Percentiles rank a stretch among this genome's conserved stretches.
phyloP scores from a whole-genome alignment of 2,888 invertebrate species.

The Drepanosiphum platanoidis region DNA sequence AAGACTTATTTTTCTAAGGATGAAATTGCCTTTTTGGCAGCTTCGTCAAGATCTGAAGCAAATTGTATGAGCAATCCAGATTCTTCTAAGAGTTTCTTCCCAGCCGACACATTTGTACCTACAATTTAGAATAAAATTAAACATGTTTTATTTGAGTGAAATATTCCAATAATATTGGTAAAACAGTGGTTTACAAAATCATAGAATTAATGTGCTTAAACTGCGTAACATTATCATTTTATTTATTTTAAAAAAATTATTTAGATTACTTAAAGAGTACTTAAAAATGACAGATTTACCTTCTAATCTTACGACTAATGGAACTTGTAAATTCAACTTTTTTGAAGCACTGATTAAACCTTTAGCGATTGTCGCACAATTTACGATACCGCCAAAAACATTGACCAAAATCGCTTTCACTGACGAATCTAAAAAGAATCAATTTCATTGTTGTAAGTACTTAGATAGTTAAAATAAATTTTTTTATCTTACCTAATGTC shows the following conservation, averaged over 20 bases:
- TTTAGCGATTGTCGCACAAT: constrained; percentile 94
- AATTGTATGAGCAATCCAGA: constrained; percentile 86
- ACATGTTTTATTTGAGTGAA: not conserved
- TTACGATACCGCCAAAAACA: constrained; percentile 99
- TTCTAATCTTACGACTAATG: constrained; percentile 93
- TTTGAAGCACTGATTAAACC: constrained; percentile 63
- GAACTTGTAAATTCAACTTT: constrained; percentile 70
- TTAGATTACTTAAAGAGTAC: constrained; percentile 19
- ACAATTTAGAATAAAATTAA: constrained; percentile 59
- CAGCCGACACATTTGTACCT: constrained; percentile 87
- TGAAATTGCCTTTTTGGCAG: constrained; percentile 85
- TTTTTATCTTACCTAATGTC: constrained; percentile 74
- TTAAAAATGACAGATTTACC: constrained; percentile 70
- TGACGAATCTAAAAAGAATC: constrained; percentile 75
- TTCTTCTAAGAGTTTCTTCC: constrained; percentile 81
- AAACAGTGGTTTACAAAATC: too few relatives aligned
- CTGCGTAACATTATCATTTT: constrained; percentile 13
- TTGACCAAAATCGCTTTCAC: constrained; percentile 97
- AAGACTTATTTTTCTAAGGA: constrained; percentile 38
- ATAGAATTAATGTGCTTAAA: constrained; percentile 14
- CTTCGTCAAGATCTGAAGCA: constrained; percentile 89
- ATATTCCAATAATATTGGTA: not conserved
- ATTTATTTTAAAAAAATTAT: not conserved
- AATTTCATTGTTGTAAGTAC: not conserved
- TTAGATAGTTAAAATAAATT: not conserved